Base-by-base conservation (phyloP, 1,140 invertebrate genomes). In the Cyclina sinensis region DNA sequence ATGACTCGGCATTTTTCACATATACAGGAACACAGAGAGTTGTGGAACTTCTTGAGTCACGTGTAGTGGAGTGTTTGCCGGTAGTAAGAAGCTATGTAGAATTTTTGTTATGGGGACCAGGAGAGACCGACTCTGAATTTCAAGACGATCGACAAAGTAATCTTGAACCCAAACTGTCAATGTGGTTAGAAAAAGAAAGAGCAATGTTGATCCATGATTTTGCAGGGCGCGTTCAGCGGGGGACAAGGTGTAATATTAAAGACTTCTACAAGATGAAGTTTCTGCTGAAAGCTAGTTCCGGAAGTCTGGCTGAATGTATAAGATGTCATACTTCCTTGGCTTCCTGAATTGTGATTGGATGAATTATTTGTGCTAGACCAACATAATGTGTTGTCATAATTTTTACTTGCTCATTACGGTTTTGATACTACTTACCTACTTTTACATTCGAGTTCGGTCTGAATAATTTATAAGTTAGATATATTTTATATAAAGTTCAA, bases 191-290 rank as follows among this genome's bases (percentile, higher is more conserved):
- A 79, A 89, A 90, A 30, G 91, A 94, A 84, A 43, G 94, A 16
- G 89, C 93, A 18, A 30, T 57, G 14, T 78, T 92, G 48, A 91
- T 94, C 24, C 91, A 91, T 21, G 80, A 83, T 30, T 92, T 94
- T 68, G 93, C 94, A 27, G 89, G 90, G 32, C 88, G 89, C 32
- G 35, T 88, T 70, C 65, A 88, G 86, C 32, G 76, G 76, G 74
- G 84, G 48, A 32, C 70, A 32, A 70, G 90, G 89, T 68, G 79
- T 90, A 57, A 86, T 70, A 88, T 94, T 14, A 90, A 91, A 21
- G 93, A 94, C 32, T 94, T 93, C 70, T 94, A 94, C 86, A 89
- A 91, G 11, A 91, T 94, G 88, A 94, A 94, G 86, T 94, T 94
- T 87, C 89, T 94, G 73, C 85, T 94, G 54, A 94, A 94, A 80